Evolutionary conservation across 1,140 invertebrate genomes (phyloP), one percentile per base, ranked within the genome.

Genomic region (Drosophila mauritiana): DNA sequence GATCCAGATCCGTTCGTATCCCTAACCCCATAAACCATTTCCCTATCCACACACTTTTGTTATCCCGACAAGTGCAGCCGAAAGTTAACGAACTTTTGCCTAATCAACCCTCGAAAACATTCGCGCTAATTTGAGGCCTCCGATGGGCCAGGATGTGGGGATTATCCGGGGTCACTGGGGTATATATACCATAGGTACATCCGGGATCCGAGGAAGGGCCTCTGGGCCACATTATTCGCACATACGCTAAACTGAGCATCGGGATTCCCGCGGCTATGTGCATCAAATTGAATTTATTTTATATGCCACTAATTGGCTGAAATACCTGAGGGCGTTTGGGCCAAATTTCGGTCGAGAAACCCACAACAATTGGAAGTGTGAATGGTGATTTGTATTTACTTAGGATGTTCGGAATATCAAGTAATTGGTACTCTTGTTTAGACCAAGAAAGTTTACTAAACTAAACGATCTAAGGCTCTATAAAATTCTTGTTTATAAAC

Each of bases 271-370:
- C 63, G 57, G 63, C 78, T 40, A 75, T 69, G 77, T 84, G 84
- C 78, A 70, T 82, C 59, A 91, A 91, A 90, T 88, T 74, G 82
- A 91, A 91, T 91, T 91, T 91, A 91, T 91, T 91, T 91, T 89
- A 82, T 91, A 40, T 91, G 81, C 90, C 85, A 78, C 85, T 91
- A 91, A 91, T 91, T 91, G 90, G 90, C 79, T 91, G 64, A 84
- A 83, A 90, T 86, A 90, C 88, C 86, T 80, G 88, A 90, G 82
- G 81, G 73, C 58, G 52, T 74, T 73, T 49, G 27, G 57, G 48
- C 46, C 55, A 56, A 37, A 68, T 62, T 53, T 15, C 13, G 22
- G 42, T 42, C 45, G 20, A 34, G 36, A 10, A 34, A 17, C 8
- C 63, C 67, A 39, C 34, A 46, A 68, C 42, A 69, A 48, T 72